Base-by-base conservation (phyloP, 2,113 vertebrate species). In the Pleuronectes platessa region DNA sequence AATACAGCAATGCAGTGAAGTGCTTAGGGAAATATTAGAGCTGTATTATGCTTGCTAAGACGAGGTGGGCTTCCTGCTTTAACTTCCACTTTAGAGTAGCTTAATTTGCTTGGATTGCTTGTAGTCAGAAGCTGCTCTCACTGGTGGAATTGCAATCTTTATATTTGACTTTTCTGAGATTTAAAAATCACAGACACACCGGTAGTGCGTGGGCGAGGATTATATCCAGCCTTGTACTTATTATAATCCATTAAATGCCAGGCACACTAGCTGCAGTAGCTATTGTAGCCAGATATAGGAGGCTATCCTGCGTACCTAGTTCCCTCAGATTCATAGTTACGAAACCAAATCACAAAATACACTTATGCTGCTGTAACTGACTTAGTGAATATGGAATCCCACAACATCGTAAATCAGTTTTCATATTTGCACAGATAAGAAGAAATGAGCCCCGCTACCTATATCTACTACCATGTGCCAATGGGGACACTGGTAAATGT, bases 171-270 rank as follows among this genome's bases (percentile, higher is more conserved):
- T 84, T 72, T 40, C 64, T 56, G 70, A 78, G 68, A 78, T 85
- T 79, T 85, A 71, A 66, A 84, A 76, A 83, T 4, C n/a, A 68
- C 67, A 51, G 35, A 76, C 54, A 65, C n/a, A 40, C 59, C 6
- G 42, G 65, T 74, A 71, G 56, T 76, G 62, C 68, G 79, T 72
- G 78, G 70, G 74, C 8, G 27, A 83, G 74, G 82, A 86, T 88
- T 88, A 85, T 63, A 81, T 45, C 27, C 72, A 68, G 71, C 59
- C 61, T 54, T 67, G 66, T 59, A 69, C 82, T 74, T 83, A 79
- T 70, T 59, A 70, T 83, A 86, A 88, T 88, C 79, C 77, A 74
- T 69, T 76, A 71, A 71, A 65, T 84, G 71, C 71, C 76, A 80
- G 49, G 69, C 73, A 72, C 18, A 79, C 55, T 11, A 68, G 61